Conservation (phyloP, 2,888 invertebrate genomes). For the Galerucella calmariensis region DNA sequence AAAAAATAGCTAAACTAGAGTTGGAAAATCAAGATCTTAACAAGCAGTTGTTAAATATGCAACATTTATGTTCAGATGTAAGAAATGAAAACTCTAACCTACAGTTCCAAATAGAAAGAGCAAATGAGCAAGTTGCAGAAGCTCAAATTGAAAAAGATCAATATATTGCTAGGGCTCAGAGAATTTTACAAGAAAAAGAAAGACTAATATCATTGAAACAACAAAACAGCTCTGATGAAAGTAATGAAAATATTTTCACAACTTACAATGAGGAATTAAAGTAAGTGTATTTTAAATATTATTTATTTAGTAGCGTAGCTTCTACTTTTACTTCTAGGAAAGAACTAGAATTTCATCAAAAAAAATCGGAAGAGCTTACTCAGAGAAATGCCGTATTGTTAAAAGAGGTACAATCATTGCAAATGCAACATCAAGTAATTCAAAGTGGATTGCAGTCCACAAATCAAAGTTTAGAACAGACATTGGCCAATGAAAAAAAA, state of each 20-base stretch:
- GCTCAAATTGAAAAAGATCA: conserved; percentile 73
- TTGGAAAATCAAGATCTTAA: conserved; percentile 57
- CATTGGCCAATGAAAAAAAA: conserved; percentile 63
- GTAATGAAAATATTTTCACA: conserved; percentile 49
- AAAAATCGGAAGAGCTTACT: conserved; percentile 62
- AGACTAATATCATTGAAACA: conserved; percentile 69
- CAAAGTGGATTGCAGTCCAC: conserved; percentile 62
- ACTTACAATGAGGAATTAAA: conserved; percentile 59
- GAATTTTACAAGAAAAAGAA: conserved; percentile 82
- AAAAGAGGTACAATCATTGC: conserved; percentile 63
- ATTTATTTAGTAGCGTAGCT: not conserved
- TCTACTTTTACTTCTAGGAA: conserved; percentile 52
- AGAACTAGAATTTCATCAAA: conserved; percentile 65
- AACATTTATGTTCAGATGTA: conserved; percentile 59
- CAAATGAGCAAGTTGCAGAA: conserved; percentile 53
- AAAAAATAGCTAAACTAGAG: conserved; percentile 58
- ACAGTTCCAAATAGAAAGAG: conserved; percentile 56
- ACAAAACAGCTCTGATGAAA: conserved; percentile 47
- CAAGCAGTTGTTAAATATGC: conserved; percentile 58
- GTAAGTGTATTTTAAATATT: conserved; percentile 45
- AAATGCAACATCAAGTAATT: conserved; percentile 61
- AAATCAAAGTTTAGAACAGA: conserved; percentile 61
- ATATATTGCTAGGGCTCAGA: conserved; percentile 82
- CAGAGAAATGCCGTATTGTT: conserved; percentile 67
- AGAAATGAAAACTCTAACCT: conserved; percentile 59